phyloP scores from a whole-genome alignment of 2,113 vertebrate genomes.

The Anguilla rostrata region DNA sequence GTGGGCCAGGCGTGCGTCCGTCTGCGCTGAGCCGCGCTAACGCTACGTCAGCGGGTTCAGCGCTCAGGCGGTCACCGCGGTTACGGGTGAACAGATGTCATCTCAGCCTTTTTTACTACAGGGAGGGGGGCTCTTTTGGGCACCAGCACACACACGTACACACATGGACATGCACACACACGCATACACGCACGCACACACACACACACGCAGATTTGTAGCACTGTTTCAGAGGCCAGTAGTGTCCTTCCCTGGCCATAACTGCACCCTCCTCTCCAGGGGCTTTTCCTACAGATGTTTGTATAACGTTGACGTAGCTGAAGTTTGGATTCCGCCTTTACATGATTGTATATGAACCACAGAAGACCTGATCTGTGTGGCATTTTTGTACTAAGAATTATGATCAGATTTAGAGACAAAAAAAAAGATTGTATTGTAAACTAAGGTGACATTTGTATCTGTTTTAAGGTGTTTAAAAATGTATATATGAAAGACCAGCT shows the following conservation, averaged over 20 bases:
- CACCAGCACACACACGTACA: constrained; percentile 71
- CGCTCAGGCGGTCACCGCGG: background rate
- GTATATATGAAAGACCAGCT: constrained; percentile 59
- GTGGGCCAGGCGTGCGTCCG: no score
- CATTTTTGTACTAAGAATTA: constrained; percentile 73
- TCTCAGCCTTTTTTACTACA: background rate
- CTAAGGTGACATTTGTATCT: constrained; percentile 78
- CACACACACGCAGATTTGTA: constrained; percentile 78
- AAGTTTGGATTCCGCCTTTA: constrained; percentile 80
- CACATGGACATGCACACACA: constrained; percentile 68
- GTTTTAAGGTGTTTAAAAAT: constrained; percentile 65
- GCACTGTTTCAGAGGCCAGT: constrained; percentile 91
- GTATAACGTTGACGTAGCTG: constrained; percentile 80
- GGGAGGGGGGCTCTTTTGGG: constrained; percentile 5
- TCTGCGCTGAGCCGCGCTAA: background rate
- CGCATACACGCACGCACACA: constrained; percentile 60
- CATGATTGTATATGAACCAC: constrained; percentile 83
- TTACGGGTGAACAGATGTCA: background rate
- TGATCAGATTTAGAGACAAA: constrained; percentile 35
- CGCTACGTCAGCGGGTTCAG: background rate
- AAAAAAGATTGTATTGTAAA: constrained; percentile 80
- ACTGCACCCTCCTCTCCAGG: constrained; percentile 77
- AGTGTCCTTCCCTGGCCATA: constrained; percentile 81
- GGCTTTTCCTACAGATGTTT: constrained; percentile 87
- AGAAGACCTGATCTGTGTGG: constrained; percentile 80